phyloP scores from a whole-genome alignment of 2,113 vertebrate species.

The Stegastes partitus region DNA sequence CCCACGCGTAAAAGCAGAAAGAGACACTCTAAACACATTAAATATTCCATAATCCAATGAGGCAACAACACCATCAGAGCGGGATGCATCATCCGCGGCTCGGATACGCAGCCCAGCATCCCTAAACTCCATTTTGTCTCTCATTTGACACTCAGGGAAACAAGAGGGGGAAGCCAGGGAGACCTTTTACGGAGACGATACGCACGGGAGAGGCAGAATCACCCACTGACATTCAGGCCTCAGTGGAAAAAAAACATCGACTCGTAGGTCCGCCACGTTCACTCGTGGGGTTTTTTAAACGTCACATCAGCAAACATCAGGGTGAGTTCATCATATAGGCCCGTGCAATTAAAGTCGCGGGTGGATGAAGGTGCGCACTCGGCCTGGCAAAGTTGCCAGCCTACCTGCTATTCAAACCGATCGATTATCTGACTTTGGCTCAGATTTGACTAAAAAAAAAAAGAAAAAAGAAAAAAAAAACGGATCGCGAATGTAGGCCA shows the following conservation, averaged over 20 bases:
- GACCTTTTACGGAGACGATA: constrained; percentile 55
- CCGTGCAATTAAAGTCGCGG: not conserved
- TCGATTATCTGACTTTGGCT: constrained; percentile 49
- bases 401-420: constrained; percentile 36
- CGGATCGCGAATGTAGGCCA: constrained; percentile 63
- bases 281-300: not conserved
- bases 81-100: constrained; percentile 39
- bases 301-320: constrained; percentile 27
- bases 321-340: constrained; percentile 10
- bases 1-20: constrained; percentile 64
- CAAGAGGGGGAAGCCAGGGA: constrained; percentile 54
- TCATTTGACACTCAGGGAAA: constrained; percentile 55
- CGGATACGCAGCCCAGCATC: constrained; percentile 61
- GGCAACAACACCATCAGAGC: constrained; percentile 53
- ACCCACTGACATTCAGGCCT: constrained; percentile 56
- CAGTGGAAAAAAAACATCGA: constrained; percentile 21
- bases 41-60: constrained; percentile 69
- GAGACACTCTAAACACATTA: constrained; percentile 61
- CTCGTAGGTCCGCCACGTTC: constrained; percentile 19
- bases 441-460: constrained; percentile 37
- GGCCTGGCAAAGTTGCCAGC: constrained; percentile 62
- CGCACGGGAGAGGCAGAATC: constrained; percentile 35
- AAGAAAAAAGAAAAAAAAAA: constrained; percentile 45
- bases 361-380: constrained; percentile 27
- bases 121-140: constrained; percentile 74